A percentile compares a stretch with the other conserved stretches of the same genome.
Conservation (phyloP, 2,113 vertebrate species). For the Hippocampus mohnikei region DNA sequence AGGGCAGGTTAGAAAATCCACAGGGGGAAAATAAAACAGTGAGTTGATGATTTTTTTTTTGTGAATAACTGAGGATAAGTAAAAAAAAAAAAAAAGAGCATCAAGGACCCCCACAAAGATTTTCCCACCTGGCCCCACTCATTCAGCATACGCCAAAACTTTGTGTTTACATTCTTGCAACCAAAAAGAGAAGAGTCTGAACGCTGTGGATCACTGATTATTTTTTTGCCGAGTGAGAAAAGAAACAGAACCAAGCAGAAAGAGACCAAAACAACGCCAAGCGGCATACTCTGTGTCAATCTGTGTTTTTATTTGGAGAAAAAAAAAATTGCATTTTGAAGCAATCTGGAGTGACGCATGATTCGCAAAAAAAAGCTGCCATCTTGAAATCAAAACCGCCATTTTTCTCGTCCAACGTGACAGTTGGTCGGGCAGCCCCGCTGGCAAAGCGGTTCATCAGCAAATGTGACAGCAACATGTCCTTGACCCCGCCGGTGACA, state of each 20-base stretch:
- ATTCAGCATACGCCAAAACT: too few relatives aligned
- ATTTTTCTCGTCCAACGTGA: slow-evolving; percentile 29
- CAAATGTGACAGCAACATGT: slow-evolving; percentile 23
- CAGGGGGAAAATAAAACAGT: too few relatives aligned
- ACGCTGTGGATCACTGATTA: neutral
- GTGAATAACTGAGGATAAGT: too few relatives aligned
- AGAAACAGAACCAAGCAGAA: neutral
- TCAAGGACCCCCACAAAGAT: too few relatives aligned
- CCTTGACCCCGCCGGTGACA: slow-evolving; percentile 13
- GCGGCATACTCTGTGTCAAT: neutral
- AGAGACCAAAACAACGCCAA: neutral
- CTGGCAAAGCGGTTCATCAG: slow-evolving; percentile 43
- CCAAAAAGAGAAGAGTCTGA: too few relatives aligned
- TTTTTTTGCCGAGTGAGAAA: too few relatives aligned
- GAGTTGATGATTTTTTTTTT: too few relatives aligned
- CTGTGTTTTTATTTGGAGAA: neutral
- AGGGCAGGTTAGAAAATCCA: too few relatives aligned
- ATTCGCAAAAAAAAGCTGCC: slow-evolving; percentile 18
- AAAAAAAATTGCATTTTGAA: neutral
- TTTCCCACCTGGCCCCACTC: too few relatives aligned
- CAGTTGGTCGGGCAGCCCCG: slow-evolving; percentile 45
- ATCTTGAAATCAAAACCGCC: slow-evolving; percentile 9
- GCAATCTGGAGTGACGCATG: slow-evolving; percentile 48
- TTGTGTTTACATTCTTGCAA: too few relatives aligned
- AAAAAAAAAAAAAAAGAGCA: neutral